Evolutionary conservation across 2,888 invertebrate species (phyloP).

Genomic region (Plusia festucae): DNA sequence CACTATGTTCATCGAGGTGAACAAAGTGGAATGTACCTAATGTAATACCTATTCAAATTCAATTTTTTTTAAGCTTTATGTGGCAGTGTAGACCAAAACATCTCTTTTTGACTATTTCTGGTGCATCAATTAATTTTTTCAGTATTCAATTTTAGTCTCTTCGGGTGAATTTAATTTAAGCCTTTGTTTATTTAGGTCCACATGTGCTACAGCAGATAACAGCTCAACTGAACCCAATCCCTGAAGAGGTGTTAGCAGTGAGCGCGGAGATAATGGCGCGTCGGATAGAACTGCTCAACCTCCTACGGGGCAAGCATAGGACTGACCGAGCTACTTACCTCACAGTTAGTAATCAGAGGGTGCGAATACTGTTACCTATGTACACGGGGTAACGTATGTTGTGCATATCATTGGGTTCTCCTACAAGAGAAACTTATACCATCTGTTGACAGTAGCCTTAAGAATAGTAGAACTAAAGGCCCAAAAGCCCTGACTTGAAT

Average conservation of each 20-base stretch:
- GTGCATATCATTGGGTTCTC: background rate
- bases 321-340: constrained; percentile 65
- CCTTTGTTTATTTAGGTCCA: constrained; percentile 26
- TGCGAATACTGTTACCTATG: constrained; percentile 5
- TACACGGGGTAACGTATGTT: constrained; percentile 2
- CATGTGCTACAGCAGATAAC: constrained; percentile 74
- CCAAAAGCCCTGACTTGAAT: no score
- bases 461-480: no score
- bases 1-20: no score
- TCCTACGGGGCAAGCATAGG: constrained; percentile 72
- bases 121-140: no score
- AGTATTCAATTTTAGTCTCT: no score
- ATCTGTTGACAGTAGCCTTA: no score
- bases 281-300: constrained; percentile 74
- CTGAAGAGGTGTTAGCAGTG: constrained; percentile 74
- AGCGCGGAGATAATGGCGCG: constrained; percentile 79
- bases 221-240: constrained; percentile 73
- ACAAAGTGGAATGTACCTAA: no score
- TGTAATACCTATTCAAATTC: no score
- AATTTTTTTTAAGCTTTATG: no score
- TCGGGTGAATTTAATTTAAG: no score
- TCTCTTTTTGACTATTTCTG: no score
- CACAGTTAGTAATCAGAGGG: constrained; percentile 49
- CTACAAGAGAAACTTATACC: background rate
- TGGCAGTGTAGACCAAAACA: no score